Conservation (phyloP, 2,797 vertebrate species). For the Tamandua tetradactyla region DNA sequence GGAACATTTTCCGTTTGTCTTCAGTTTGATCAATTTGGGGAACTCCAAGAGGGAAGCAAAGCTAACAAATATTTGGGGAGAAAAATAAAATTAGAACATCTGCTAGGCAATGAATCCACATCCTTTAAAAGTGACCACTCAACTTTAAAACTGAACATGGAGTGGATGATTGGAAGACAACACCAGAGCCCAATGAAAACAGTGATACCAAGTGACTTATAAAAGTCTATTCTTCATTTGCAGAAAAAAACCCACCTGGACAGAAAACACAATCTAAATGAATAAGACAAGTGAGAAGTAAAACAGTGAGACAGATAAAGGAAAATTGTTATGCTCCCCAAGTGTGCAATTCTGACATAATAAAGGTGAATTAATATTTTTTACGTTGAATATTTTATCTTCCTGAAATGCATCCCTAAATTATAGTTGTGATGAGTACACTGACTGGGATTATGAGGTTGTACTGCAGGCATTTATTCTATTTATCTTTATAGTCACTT, state of each 20-base stretch:
- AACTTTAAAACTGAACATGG: background rate
- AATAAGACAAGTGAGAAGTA: conserved; percentile 13
- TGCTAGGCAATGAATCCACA: background rate
- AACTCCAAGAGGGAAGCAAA: conserved; percentile 18
- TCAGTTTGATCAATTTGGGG: conserved; percentile 8
- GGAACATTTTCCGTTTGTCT: background rate
- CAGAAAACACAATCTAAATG: background rate
- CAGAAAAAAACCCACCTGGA: background rate
- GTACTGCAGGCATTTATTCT: background rate
- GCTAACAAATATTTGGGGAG: background rate
- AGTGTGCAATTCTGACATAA: conserved; percentile 28
- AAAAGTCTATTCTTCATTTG: background rate
- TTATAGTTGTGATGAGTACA: conserved; percentile 16
- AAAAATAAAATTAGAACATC: background rate
- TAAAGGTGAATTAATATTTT: background rate
- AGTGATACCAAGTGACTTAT: background rate
- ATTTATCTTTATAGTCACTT: conserved; percentile 53
- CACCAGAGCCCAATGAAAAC: background rate
- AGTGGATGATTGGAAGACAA: conserved; percentile 17
- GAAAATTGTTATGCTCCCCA: background rate
- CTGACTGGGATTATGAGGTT: conserved; percentile 50
- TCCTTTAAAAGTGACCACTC: background rate
- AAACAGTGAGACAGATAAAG: background rate
- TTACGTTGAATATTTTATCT: background rate
- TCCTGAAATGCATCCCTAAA: conserved; percentile 34